A percentile compares a stretch with the other conserved stretches of the same genome.
Evolutionary conservation across 2,888 invertebrate species (phyloP).

Genomic region (Aphidoletes aphidimyza): DNA sequence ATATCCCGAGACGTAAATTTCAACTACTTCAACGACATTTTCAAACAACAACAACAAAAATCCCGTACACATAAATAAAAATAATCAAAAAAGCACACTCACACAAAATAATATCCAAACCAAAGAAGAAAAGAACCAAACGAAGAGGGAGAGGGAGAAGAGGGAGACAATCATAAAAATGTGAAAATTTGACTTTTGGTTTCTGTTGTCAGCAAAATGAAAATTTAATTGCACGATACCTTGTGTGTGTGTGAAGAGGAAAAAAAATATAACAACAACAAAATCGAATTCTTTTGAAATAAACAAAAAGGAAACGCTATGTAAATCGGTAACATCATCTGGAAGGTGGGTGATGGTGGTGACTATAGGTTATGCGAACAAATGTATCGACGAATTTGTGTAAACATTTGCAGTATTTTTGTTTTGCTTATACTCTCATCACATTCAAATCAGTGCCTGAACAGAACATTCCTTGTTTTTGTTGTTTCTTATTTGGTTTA

Average conservation of each 20-base stretch:
- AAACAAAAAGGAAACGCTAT: too few relatives aligned
- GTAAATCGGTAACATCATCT: too few relatives aligned
- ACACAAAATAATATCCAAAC: background rate
- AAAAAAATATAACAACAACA: slow-evolving; percentile 22
- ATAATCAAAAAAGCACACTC: background rate
- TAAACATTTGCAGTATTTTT: background rate
- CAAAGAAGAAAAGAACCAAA: background rate
- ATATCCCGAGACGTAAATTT: slow-evolving; percentile 47
- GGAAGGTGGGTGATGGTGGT: too few relatives aligned
- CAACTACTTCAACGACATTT: slow-evolving; percentile 51
- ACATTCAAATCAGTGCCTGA: slow-evolving; percentile 30
- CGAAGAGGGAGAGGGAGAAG: background rate
- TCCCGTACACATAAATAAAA: slow-evolving; percentile 10
- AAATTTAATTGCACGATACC: slow-evolving; percentile 8
- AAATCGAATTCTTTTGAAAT: too few relatives aligned
- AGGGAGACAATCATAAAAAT: slow-evolving; percentile 44
- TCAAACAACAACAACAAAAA: background rate
- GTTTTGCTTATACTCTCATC: slow-evolving; percentile 1
- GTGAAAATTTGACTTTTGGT: slow-evolving; percentile 45
- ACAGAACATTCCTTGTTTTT: background rate
- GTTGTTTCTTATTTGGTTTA: background rate
- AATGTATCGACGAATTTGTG: background rate
- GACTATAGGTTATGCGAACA: too few relatives aligned
- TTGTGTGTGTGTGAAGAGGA: background rate
- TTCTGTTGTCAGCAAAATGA: slow-evolving; percentile 36